Conservation (phyloP, 2,797 vertebrate species). For the Cottoperca gobio region DNA sequence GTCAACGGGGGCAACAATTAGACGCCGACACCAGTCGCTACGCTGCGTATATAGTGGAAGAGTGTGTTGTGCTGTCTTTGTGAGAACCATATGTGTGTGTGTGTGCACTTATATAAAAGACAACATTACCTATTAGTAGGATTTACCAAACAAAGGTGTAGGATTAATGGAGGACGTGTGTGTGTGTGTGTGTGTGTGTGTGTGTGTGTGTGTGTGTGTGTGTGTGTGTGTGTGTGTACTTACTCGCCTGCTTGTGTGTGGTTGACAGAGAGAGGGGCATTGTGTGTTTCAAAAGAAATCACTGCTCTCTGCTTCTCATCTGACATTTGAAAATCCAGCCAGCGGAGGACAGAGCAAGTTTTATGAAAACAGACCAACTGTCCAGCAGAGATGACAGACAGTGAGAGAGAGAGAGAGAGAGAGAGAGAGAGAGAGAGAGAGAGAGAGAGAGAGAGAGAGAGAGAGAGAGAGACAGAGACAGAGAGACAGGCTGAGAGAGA, state of each 20-base stretch:
- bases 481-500: conserved; percentile 12
- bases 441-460: neutral
- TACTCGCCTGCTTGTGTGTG: conserved; percentile 35
- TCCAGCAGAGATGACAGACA: conserved; percentile 70
- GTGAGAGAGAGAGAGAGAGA: conserved; percentile 23
- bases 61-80: conserved; percentile 30
- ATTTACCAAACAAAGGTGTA: conserved; percentile 33
- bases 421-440: conserved; percentile 15
- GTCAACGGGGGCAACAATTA: conserved; percentile 57
- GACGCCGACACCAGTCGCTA: conserved; percentile 36
- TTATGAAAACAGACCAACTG: conserved; percentile 75
- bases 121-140: conserved; percentile 25
- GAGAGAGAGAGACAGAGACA: conserved; percentile 50
- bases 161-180: neutral
- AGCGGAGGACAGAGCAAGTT: conserved; percentile 75
- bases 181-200: neutral
- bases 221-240: conserved; percentile 33
- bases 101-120: conserved; percentile 1
- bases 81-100: conserved; percentile 19
- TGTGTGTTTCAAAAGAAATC: conserved; percentile 37
- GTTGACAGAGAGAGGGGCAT: conserved; percentile 43
- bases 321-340: conserved; percentile 82
- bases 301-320: conserved; percentile 61
- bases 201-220: conserved; percentile 26
- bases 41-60: conserved; percentile 4